Evolutionary conservation across 2,888 invertebrate species (phyloP), one percentile per base, ranked within the genome.

Genomic region (Pachliopta kotzebuea): DNA sequence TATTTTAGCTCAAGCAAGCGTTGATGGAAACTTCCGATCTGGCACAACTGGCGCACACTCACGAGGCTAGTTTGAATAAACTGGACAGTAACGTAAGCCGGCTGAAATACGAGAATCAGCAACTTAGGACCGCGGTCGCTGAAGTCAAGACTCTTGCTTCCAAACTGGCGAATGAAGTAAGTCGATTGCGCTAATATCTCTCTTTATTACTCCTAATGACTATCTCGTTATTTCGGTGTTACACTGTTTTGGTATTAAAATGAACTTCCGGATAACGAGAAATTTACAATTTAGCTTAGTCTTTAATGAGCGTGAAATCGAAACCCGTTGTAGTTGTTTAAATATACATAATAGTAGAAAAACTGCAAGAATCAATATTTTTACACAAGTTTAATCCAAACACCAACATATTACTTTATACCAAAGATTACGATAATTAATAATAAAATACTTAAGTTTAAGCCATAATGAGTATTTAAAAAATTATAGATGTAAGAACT

Each of bases 131-230:
- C 56, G 71, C 75, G 68, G 53, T 85, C 2, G 84, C 84, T 8
- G 85, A 85, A 49, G 76, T 92, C 55, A 85, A 92, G 24, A 74
- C 80, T 11, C 85, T 87, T 64, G 84, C 92, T 71, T 80, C 85
- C 54, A 88, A 91, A 58, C 78, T 93, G 18, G 76, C 84, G 11
- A 92, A 92, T 63, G 93, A 93, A 90, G 93, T 93, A 73, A 83
- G 85, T 53, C 1, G 52, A 21, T 24, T 24, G 7, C 1, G 18
- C 31, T 7, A 6, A 21, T 3, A 52, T 52, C 3, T 42, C 14
- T 4, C n/a, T 45, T n/a, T n/a, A 45, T 45, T 45, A 45, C 11
- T 45, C 26, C 26, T 26, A 6, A 3, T 26, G 26, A 26, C 26
- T n/a, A 45, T n/a, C 4, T 45, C 4, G 8, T n/a, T 18, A 45